A percentile compares a stretch with the other conserved stretches of the same genome.
These are phyloP conservation scores for Sinocyclocheilus grahami DNA, from an alignment of 2,113 vertebrate genomes.

Conservation along the genomic window DNA sequence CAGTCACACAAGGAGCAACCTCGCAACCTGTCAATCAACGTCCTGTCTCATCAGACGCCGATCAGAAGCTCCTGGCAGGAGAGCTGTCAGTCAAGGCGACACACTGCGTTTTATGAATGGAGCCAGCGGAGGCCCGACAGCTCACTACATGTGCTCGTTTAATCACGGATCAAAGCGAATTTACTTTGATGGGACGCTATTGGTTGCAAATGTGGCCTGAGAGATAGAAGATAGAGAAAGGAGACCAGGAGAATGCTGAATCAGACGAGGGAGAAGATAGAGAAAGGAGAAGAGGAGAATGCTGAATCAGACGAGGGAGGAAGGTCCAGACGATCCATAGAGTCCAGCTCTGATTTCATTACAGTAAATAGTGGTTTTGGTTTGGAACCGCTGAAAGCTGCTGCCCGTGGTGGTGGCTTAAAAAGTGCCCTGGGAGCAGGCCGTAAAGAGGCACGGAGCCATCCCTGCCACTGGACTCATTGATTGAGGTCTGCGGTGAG, in stretches of 20 bases:
- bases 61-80: slow-evolving; percentile 49
- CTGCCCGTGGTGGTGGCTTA: slow-evolving; percentile 54
- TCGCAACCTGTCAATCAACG: slow-evolving; percentile 53
- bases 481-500: slow-evolving; percentile 59
- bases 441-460: slow-evolving; percentile 27
- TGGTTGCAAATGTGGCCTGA: neutral
- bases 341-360: slow-evolving; percentile 50
- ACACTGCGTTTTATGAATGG: slow-evolving; percentile 43
- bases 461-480: slow-evolving; percentile 38
- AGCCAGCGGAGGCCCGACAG: slow-evolving; percentile 19
- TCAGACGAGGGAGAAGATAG: neutral
- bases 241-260: neutral
- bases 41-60: slow-evolving; percentile 51
- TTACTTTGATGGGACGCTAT: slow-evolving; percentile 16
- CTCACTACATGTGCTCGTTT: slow-evolving; percentile 9
- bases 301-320: neutral
- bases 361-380: slow-evolving; percentile 58
- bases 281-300: neutral
- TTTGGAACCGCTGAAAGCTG: slow-evolving; percentile 52
- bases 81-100: slow-evolving; percentile 44
- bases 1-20: slow-evolving; percentile 50
- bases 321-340: slow-evolving; percentile 30
- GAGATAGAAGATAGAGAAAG: neutral
- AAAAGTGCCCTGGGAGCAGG: slow-evolving; percentile 57
- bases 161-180: slow-evolving; percentile 36